Evolutionary conservation across 2,888 invertebrate species (phyloP), one percentile per base, ranked within the genome.

Genomic region (Aphodius sticticus): DNA sequence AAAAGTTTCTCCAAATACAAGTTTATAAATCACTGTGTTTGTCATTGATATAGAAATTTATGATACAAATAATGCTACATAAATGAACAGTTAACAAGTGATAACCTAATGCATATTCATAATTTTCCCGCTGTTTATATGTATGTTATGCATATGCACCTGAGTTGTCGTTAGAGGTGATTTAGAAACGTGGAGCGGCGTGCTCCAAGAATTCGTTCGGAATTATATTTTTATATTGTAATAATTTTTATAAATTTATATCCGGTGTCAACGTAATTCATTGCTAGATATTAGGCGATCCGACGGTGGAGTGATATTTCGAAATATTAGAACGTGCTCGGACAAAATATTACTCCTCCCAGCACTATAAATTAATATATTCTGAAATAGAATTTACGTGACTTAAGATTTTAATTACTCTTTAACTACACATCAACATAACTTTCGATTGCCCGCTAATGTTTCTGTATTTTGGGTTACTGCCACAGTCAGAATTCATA

Each of bases 261-360:
- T 77, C 75, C 69, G 69, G 74, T 77, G 79, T 79, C 79, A 79
- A n/a, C 69, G 53, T 79, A 77, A 79, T 79, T 79, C 79, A 79
- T 79, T 79, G 72, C 77, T 16, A 35, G 74, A 74, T 74, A 74
- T 74, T 74, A 74, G 36, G n/a, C n/a, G 74, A 37, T 37, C 74
- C n/a, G 74, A 74, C 74, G 36, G 74, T 35, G 74, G 74, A 74
- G 26, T 26, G 74, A 35, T 74, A 53, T 53, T 74, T 74, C 74
- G 74, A 74, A 74, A 74, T 35, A 26, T 74, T 15, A 35, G 74
- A n/a, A 74, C 74, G 74, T 74, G 74, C 74, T 37, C 35, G 37
- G 36, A 74, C 36, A 74, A 35, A 53, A 53, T 53, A 5, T 53
- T 53, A 12, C 53, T 35, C 74, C 37, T 37, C 37, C 74, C 74